Evolutionary conservation across 2,888 invertebrate species (phyloP), one percentile per base, ranked within the genome.

Genomic region (Rhingia rostrata): DNA sequence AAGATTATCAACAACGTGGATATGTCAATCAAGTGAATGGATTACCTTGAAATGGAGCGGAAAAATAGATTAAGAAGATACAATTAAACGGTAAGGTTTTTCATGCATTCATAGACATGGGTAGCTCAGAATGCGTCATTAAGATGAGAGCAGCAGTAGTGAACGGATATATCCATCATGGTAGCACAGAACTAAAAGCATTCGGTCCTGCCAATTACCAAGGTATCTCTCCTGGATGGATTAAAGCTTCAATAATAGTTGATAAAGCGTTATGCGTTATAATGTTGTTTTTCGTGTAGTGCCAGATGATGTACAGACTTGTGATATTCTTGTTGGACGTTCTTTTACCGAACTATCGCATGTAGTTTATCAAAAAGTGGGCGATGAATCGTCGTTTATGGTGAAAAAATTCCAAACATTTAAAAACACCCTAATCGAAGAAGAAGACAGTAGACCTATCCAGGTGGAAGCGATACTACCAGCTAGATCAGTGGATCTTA

Each of bases 111-210:
- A 45, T 45, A 45, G n/a, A 45, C n/a, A 45, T 12, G 43, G 43
- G 12, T 12, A 33, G 63, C 49, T 49, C n/a, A 4, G 47, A 47
- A 6, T 49, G 63, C 9, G 37, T 12, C 2, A 64, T 35, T 4
- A 64, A 51, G 49, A 64, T 64, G 49, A 37, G 5, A 49, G 47
- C 37, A 49, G 63, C 63, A 3, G 14, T 60, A 43, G 43, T 41
- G 41, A 60, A 60, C 32, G 58, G 43, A 6, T 60, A 33, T 7
- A 10, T 60, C 5, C n/a, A 45, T 14, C 33, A 9, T 12, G 58
- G 41, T 30, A 30, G 30, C 4, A 3, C 30, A 10, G 47, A 47
- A 63, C 7, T 63, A 3, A 47, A 49, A 49, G 22, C 63, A 6
- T 63, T 63, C 33, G 47, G 63, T 6, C 63, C 35, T 33, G 35